Conservation (phyloP, 2,888 invertebrate genomes). For the Amphipoea lucens region DNA sequence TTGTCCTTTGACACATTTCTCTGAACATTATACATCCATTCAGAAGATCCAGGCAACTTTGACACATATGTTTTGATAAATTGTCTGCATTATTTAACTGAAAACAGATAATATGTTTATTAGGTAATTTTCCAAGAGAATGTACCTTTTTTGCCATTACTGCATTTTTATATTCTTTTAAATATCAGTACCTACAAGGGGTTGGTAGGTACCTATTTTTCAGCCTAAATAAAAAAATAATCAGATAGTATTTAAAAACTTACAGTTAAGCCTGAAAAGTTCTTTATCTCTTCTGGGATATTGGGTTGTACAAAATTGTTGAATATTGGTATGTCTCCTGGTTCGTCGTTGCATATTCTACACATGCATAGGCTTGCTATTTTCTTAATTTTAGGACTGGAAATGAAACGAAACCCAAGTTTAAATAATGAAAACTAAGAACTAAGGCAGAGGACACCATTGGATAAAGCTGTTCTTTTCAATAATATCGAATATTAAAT, state of each 20-base stretch:
- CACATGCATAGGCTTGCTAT: slow-evolving; percentile 71
- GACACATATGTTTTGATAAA: slow-evolving; percentile 82
- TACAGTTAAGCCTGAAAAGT: slow-evolving; percentile 83
- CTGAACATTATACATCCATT: slow-evolving; percentile 86
- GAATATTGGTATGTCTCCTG: slow-evolving; percentile 83
- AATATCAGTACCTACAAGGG: neutral
- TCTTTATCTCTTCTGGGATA: slow-evolving; percentile 82
- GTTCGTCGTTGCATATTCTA: slow-evolving; percentile 81
- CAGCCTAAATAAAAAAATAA: neutral
- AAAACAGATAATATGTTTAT: slow-evolving; percentile 54
- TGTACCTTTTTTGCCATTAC: no score
- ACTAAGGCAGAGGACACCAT: neutral
- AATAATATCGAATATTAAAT: neutral
- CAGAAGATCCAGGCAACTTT: slow-evolving; percentile 82
- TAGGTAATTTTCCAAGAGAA: neutral
- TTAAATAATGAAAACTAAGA: neutral
- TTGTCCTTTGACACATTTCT: slow-evolving; percentile 83
- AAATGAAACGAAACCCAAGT: slow-evolving; percentile 52
- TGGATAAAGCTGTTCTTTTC: neutral
- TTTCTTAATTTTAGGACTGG: slow-evolving; percentile 68
- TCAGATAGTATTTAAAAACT: slow-evolving; percentile 60
- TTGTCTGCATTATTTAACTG: slow-evolving; percentile 80
- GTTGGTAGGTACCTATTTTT: no score
- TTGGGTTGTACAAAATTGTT: slow-evolving; percentile 79
- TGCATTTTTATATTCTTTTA: neutral